Evolutionary conservation across 2,888 invertebrate genomes (phyloP).

Genomic region (Drosophila bunnanda): DNA sequence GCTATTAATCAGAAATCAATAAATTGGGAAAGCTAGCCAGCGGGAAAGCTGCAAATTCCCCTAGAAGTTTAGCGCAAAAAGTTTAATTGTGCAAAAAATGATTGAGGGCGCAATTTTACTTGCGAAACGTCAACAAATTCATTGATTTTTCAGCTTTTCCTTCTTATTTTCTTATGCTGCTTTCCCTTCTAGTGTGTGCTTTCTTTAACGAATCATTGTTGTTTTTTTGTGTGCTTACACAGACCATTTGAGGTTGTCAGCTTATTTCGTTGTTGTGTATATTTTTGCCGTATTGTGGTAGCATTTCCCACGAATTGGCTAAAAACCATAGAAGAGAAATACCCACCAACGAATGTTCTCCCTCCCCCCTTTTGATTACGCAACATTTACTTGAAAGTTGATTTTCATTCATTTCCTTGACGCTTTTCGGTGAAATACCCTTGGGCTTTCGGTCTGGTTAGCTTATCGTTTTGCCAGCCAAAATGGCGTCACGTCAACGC

Average conservation of each 20-base stretch:
- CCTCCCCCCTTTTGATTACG: conserved; percentile 28
- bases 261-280: conserved; percentile 24
- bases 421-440: conserved; percentile 36
- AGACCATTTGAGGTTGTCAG: conserved; percentile 31
- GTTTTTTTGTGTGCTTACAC: conserved; percentile 16
- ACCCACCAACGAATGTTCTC: background rate
- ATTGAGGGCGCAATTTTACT: conserved; percentile 29
- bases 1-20: conserved; percentile 45
- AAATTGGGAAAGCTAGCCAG: conserved; percentile 6
- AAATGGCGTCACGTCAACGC: conserved; percentile 56
- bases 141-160: conserved; percentile 37
- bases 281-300: conserved; percentile 10
- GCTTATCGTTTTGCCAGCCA: conserved; percentile 49
- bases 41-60: conserved; percentile 7
- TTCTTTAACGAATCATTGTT: conserved; percentile 34
- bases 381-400: conserved; percentile 45
- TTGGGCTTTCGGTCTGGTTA: conserved; percentile 26
- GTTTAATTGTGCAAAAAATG: conserved; percentile 49
- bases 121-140: conserved; percentile 8
- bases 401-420: conserved; percentile 48
- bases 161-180: conserved; percentile 23
- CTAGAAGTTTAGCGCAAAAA: conserved; percentile 22
- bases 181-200: conserved; percentile 19
- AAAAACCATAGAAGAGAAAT: conserved; percentile 32
- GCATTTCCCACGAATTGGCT: conserved; percentile 26